Percentiles rank a stretch among this genome's conserved stretches.
Conservation (phyloP, 2,113 vertebrate genomes). For the Eupsittula cactorum region DNA sequence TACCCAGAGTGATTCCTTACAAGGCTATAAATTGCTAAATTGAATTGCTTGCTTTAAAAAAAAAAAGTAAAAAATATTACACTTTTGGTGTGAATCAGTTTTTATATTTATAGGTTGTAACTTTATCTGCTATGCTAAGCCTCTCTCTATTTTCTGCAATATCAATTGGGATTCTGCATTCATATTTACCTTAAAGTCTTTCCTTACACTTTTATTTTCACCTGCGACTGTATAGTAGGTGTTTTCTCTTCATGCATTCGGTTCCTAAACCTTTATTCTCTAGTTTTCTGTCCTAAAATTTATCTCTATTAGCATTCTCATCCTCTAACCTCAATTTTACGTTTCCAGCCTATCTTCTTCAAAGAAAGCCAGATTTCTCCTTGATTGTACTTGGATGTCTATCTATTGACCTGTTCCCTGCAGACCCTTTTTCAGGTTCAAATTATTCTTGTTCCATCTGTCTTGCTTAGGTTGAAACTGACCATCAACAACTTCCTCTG, state of each 20-base stretch:
- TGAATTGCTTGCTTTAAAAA: background rate
- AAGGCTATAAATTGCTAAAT: background rate
- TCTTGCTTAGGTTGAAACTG: slow-evolving; percentile 22
- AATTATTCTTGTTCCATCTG: background rate
- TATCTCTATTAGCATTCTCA: background rate
- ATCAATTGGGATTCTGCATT: background rate
- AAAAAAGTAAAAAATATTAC: background rate
- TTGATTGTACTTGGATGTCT: background rate
- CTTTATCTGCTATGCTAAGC: background rate
- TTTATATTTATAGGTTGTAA: background rate
- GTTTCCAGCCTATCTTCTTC: background rate
- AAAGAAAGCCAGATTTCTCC: background rate
- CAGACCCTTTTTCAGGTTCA: background rate
- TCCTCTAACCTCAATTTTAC: background rate
- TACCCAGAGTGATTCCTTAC: background rate
- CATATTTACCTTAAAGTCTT: background rate
- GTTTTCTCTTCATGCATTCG: background rate
- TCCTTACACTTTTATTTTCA: background rate
- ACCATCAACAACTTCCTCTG: slow-evolving; percentile 26
- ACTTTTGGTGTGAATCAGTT: background rate
- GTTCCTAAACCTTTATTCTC: background rate
- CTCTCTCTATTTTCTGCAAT: background rate
- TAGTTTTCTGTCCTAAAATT: background rate
- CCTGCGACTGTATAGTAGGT: background rate
- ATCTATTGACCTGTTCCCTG: slow-evolving; percentile 7